Percentiles rank a stretch among this genome's conserved stretches.
These are phyloP conservation scores for Caradrina kadenii DNA, from an alignment of 2,888 invertebrate species.

Conservation along the genomic window DNA sequence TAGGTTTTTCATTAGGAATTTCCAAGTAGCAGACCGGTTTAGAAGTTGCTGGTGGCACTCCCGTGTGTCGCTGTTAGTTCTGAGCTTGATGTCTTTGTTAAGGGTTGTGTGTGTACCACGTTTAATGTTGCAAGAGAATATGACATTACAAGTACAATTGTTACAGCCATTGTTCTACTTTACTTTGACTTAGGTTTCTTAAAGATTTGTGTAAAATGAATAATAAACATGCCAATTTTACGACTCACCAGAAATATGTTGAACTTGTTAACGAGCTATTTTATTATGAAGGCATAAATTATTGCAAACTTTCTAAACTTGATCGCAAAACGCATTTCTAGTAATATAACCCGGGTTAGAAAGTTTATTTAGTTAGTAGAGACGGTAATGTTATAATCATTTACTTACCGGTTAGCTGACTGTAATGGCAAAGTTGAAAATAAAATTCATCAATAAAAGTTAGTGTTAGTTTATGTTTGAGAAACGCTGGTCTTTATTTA, in stretches of 20 bases:
- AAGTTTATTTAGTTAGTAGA: conserved; percentile 59
- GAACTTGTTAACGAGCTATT: conserved; percentile 40
- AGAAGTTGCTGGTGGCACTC: too few relatives aligned
- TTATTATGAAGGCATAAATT: conserved; percentile 51
- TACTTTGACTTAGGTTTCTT: not conserved
- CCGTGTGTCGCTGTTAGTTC: too few relatives aligned
- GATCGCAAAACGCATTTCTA: conserved; percentile 54
- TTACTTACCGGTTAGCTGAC: conserved; percentile 32
- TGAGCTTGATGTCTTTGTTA: too few relatives aligned
- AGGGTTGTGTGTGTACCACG: too few relatives aligned
- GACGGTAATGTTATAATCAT: conserved; percentile 46
- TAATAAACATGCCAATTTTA: conserved; percentile 26
- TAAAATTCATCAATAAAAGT: conserved; percentile 30
- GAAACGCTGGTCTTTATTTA: conserved; percentile 44
- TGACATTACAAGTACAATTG: too few relatives aligned
- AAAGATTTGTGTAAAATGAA: conserved; percentile 25
- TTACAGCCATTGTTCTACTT: conserved; percentile 7
- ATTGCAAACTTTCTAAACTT: conserved; percentile 62
- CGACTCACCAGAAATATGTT: conserved; percentile 26
- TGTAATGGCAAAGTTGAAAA: conserved; percentile 29
- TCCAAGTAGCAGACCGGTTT: too few relatives aligned
- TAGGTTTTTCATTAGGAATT: too few relatives aligned
- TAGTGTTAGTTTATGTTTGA: conserved; percentile 36
- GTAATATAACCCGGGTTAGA: conserved; percentile 50
- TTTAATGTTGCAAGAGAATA: conserved; percentile 1